A percentile compares a stretch with the other conserved stretches of the same genome.
Evolutionary conservation across 2,888 invertebrate genomes (phyloP).

Genomic region (Smittia sp.): DNA sequence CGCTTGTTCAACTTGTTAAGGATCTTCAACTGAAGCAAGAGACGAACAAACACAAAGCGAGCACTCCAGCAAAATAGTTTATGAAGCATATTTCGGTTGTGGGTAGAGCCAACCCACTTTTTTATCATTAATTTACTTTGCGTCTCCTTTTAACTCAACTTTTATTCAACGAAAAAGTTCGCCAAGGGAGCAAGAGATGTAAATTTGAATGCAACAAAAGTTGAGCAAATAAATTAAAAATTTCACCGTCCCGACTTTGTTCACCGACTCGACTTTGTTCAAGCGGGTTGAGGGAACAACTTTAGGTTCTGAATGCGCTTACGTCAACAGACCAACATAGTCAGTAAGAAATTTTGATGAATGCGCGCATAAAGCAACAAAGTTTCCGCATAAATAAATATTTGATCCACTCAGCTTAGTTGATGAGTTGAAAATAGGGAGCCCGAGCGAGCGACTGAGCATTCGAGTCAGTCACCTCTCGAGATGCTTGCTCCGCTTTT

Average conservation of each 20-base stretch:
- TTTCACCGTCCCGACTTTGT: background rate
- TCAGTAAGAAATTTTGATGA: background rate
- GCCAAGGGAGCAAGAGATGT: background rate
- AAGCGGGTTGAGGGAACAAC: no score
- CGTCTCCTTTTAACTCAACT: background rate
- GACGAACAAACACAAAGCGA: background rate
- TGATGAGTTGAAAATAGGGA: no score
- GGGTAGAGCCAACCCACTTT: background rate
- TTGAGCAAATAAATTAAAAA: conserved; percentile 18
- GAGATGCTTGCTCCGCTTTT: no score
- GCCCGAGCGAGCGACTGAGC: no score
- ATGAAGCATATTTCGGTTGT: background rate
- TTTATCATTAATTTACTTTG: background rate
- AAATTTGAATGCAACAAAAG: conserved; percentile 17
- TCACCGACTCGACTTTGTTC: background rate
- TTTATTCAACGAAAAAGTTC: background rate
- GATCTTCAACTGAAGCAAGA: background rate
- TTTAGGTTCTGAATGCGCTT: no score
- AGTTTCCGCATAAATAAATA: background rate
- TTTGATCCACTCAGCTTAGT: background rate
- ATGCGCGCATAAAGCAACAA: background rate
- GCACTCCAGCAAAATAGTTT: background rate
- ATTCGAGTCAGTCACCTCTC: no score
- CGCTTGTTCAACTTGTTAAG: background rate
- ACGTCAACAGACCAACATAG: background rate